These are phyloP conservation scores for Rhipidura dahli DNA, from an alignment of 2,113 vertebrate genomes.

Conservation along the genomic window DNA sequence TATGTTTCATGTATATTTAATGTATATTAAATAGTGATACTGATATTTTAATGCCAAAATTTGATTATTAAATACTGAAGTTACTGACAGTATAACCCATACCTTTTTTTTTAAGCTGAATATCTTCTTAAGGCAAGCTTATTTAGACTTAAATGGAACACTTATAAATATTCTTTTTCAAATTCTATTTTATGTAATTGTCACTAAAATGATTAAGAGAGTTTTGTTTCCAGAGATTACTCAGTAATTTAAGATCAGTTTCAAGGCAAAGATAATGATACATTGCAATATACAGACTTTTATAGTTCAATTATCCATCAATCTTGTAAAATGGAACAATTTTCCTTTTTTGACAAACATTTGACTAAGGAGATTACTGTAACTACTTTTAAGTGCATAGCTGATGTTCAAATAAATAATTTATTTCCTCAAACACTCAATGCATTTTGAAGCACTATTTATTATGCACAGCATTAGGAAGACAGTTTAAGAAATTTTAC, in stretches of 20 bases:
- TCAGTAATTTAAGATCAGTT: not conserved
- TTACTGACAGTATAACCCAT: not conserved
- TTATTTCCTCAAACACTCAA: not conserved
- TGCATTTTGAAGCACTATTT: not conserved
- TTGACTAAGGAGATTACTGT: not conserved
- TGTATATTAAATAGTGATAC: not conserved
- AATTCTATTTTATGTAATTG: not conserved
- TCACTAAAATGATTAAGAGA: not conserved
- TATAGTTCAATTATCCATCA: not conserved
- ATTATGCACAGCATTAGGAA: not conserved
- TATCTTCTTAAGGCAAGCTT: not conserved
- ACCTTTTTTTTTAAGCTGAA: not conserved
- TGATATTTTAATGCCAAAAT: not conserved
- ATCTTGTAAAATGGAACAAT: not conserved
- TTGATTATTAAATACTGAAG: not conserved
- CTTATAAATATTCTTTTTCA: not conserved
- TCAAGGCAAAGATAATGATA: not conserved
- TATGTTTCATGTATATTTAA: not conserved
- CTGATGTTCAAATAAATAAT: not conserved
- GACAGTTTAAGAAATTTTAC: not conserved
- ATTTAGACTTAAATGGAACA: not conserved
- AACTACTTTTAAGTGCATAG: not conserved
- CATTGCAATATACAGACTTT: not conserved
- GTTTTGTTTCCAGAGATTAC: not conserved
- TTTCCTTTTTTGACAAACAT: not conserved